Evolutionary conservation across 2,888 invertebrate genomes (phyloP).

Genomic region (Lasiommata megera): DNA sequence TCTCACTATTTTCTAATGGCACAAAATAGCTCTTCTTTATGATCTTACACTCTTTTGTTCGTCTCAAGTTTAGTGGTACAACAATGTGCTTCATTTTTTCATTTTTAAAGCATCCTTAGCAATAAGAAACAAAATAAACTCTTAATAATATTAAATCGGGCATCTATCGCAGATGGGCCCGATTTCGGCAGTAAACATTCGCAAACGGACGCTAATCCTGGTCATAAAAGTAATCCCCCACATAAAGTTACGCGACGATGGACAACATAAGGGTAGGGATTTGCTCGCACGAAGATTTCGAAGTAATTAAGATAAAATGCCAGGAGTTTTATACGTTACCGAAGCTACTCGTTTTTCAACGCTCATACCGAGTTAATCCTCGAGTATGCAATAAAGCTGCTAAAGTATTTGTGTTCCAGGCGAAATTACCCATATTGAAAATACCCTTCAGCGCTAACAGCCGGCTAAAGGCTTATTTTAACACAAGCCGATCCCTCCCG

Average conservation of each 20-base stretch:
- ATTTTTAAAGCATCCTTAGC: constrained; percentile 5
- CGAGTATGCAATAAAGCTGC: constrained; percentile 77
- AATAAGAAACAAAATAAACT: constrained; percentile 28
- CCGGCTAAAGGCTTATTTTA: constrained; percentile 73
- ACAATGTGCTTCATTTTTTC: too few species aligned
- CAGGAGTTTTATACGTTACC: constrained; percentile 72
- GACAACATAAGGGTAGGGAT: constrained; percentile 79
- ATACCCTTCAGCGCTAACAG: constrained; percentile 76
- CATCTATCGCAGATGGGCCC: constrained; percentile 51
- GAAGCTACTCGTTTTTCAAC: constrained; percentile 71
- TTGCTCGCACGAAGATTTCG: constrained; percentile 76
- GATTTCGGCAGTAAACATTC: constrained; percentile 75
- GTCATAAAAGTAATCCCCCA: constrained; percentile 78
- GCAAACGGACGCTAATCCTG: constrained; percentile 76
- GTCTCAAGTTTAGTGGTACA: too few species aligned
- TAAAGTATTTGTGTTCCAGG: constrained; percentile 76
- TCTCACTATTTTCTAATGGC: too few species aligned
- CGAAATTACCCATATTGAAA: constrained; percentile 80
- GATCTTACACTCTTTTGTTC: too few species aligned
- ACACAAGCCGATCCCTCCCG: constrained; percentile 29
- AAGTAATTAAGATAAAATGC: constrained; percentile 81
- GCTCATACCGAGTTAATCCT: constrained; percentile 77
- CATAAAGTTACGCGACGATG: constrained; percentile 80
- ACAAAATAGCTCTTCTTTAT: too few species aligned
- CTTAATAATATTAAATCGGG: constrained; percentile 39